Evolutionary conservation across 2,888 invertebrate species (phyloP).

Genomic region (Thera britannica): DNA sequence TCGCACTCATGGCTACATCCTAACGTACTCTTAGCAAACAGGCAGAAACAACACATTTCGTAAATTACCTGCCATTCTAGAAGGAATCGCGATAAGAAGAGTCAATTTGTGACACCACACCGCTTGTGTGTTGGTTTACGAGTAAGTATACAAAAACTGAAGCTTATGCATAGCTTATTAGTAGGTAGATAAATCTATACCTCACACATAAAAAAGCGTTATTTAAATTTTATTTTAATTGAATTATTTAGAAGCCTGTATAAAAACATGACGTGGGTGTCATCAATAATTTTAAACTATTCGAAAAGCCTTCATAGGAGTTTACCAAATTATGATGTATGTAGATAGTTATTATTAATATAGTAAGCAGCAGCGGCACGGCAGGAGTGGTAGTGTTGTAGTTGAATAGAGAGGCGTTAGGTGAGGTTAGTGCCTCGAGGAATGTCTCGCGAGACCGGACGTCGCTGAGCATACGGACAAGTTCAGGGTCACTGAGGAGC

Average conservation of each 20-base stretch:
- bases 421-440: neutral
- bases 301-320: neutral
- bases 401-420: neutral
- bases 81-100: neutral
- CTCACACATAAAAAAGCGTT: too few relatives aligned
- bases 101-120: too few relatives aligned
- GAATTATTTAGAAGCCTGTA: neutral
- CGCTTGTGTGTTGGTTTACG: too few relatives aligned
- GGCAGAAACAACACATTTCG: neutral
- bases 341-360: too few relatives aligned
- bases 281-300: neutral
- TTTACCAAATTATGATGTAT: neutral
- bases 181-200: too few relatives aligned
- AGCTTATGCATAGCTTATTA: too few relatives aligned
- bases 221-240: too few relatives aligned
- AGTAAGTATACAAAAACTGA: too few relatives aligned
- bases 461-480: constrained; percentile 29
- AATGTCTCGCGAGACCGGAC: constrained; percentile 25
- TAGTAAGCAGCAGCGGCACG: too few relatives aligned
- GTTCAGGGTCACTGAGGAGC: constrained; percentile 21
- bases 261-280: neutral
- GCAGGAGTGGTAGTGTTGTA: neutral
- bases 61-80: neutral
- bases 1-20: constrained; percentile 1
- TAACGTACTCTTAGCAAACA: neutral